phyloP scores from a whole-genome alignment of 2,888 invertebrate genomes.

The Andrena camellia region DNA sequence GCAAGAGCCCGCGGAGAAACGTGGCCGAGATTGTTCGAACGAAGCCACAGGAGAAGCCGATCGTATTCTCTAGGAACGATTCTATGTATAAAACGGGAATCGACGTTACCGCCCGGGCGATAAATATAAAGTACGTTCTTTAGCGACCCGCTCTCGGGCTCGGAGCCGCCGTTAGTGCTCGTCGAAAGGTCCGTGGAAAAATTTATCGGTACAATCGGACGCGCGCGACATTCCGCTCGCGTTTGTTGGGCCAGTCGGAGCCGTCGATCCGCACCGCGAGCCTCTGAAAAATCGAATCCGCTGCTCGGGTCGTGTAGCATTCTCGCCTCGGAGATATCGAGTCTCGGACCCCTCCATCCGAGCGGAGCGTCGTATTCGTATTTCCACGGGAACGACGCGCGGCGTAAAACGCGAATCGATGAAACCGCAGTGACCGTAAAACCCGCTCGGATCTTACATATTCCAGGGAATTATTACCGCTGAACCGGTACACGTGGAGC shows the following conservation, averaged over 20 bases:
- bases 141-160: slow-evolving; percentile 11
- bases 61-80: slow-evolving; percentile 9
- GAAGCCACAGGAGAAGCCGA: background rate
- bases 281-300: slow-evolving; percentile 18
- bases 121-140: slow-evolving; percentile 48
- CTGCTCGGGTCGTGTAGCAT: background rate
- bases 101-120: slow-evolving; percentile 41
- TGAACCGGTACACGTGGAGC: background rate
- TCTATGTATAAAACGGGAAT: slow-evolving; percentile 27
- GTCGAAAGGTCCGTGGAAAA: slow-evolving; percentile 20
- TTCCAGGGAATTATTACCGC: background rate
- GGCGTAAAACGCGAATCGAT: slow-evolving; percentile 21
- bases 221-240: background rate
- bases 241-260: background rate
- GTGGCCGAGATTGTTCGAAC: slow-evolving; percentile 1
- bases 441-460: slow-evolving; percentile 1
- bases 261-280: background rate
- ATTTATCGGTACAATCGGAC: slow-evolving; percentile 35
- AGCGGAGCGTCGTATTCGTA: background rate
- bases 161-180: slow-evolving; percentile 17
- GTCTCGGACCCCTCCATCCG: background rate
- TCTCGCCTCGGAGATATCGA: background rate
- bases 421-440: slow-evolving; percentile 11
- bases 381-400: background rate
- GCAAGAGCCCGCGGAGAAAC: slow-evolving; percentile 10